A percentile compares a stretch with the other conserved stretches of the same genome.
Evolutionary conservation across 2,888 invertebrate genomes (phyloP).

Genomic region (Vannuccia rotundouncinata): DNA sequence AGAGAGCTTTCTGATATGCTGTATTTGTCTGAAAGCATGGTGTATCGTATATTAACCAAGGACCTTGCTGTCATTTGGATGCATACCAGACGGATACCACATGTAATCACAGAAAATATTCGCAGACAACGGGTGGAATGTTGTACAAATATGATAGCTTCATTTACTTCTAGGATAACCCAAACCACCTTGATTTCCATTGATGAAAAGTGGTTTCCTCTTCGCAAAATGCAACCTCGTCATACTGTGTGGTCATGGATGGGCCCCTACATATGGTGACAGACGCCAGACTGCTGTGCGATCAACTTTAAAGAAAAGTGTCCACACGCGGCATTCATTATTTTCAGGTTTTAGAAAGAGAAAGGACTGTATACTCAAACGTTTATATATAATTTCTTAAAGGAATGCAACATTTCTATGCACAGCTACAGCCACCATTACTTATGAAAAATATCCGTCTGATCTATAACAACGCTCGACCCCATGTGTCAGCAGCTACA

Average conservation of each 20-base stretch:
- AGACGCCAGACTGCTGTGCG: constrained; percentile 16
- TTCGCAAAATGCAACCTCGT: constrained; percentile 7
- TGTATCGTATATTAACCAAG: background rate
- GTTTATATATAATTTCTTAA: constrained; percentile 14
- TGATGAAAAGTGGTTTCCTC: constrained; percentile 3
- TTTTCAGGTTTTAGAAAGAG: constrained; percentile 26
- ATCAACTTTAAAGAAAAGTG: constrained; percentile 17
- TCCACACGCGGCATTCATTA: background rate
- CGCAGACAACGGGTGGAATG: constrained; percentile 10
- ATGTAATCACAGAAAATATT: constrained; percentile 25
- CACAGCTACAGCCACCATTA: constrained; percentile 15
- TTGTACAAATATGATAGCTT: constrained; percentile 30
- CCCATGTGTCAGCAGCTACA: constrained; percentile 18
- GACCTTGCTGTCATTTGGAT: constrained; percentile 14
- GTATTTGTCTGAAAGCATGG: background rate
- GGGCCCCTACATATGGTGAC: constrained; percentile 10
- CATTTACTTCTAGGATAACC: constrained; percentile 22
- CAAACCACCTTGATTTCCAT: background rate
- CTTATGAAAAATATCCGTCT: constrained; percentile 17
- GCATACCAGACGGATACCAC: constrained; percentile 26
- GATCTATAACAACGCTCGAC: constrained; percentile 5
- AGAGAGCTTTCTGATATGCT: background rate
- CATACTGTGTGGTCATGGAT: constrained; percentile 24
- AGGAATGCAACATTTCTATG: constrained; percentile 14
- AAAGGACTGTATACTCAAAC: background rate